Evolutionary conservation across 2,888 invertebrate species (phyloP), one percentile per base, ranked within the genome.

Genomic region (Galerucella calmariensis): DNA sequence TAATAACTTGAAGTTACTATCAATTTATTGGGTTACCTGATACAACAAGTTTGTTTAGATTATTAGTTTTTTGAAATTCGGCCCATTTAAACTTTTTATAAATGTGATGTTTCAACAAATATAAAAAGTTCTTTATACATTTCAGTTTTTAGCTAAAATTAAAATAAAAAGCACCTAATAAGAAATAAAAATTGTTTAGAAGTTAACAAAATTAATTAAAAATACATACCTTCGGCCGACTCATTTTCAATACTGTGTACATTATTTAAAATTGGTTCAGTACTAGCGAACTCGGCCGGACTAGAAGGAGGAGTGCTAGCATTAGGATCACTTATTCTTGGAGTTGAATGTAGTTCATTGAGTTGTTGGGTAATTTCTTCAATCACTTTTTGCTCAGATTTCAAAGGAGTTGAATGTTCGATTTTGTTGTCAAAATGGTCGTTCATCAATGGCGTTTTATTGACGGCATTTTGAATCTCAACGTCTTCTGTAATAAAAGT

Each of bases 251-350:
- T 72, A 56, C 77, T 73, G 53, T 78, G 73, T 63, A 75, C 74
- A 62, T 81, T 79, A 11, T 67, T 46, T 24, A 78, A 63, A 66
- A 81, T 75, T 6, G 77, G 65, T 72, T 80, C 80, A 20, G 82
- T 79, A 35, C 79, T 71, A 48, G 82, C 80, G 69, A 82, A 84
- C 84, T 87, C 87, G 5, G 86, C 85, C 2, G 87, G 87, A 79
- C 86, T 87, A 14, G 88, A 86, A 16, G 88, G 88, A 11, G 88
- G 87, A 12, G 87, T 87, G 72, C 81, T 84, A 10, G 82, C 81
- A 72, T 83, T 82, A 46, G 78, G 78, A 65, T 83, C 83, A 59
- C 80, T 71, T 69, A 68, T 73, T 77, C 58, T 77, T 14, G 82
- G 80, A 24, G 79, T 81, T n/a, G 82, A 78, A 61, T 86, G 84